Evolutionary conservation across 2,888 invertebrate species (phyloP).

Genomic region (Epirrita christyi): DNA sequence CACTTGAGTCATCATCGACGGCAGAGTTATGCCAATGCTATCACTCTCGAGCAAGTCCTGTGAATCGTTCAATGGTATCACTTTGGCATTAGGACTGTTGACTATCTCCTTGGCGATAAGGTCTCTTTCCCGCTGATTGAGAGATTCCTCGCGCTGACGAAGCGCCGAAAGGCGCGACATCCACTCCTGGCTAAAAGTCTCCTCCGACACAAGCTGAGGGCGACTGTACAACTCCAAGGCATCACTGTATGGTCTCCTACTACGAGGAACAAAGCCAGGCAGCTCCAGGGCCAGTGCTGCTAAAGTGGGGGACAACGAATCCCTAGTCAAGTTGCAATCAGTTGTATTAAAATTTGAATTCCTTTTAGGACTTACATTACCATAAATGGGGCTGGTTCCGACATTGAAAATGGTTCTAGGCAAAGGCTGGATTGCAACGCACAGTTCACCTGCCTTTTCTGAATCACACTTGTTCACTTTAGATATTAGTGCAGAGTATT

Average conservation of each 20-base stretch:
- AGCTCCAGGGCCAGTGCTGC: slow-evolving; percentile 77
- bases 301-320: slow-evolving; percentile 71
- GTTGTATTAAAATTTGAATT: slow-evolving; percentile 43
- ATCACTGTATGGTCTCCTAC: slow-evolving; percentile 62
- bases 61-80: slow-evolving; percentile 55
- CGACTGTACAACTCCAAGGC: slow-evolving; percentile 56
- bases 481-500: slow-evolving; percentile 47
- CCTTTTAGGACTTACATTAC: slow-evolving; percentile 62
- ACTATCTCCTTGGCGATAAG: slow-evolving; percentile 75
- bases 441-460: slow-evolving; percentile 70
- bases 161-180: slow-evolving; percentile 81
- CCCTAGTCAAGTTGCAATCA: slow-evolving; percentile 44
- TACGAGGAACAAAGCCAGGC: slow-evolving; percentile 76
- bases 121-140: slow-evolving; percentile 79
- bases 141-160: slow-evolving; percentile 78
- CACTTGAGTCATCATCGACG: slow-evolving; percentile 59
- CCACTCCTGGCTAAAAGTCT: slow-evolving; percentile 84
- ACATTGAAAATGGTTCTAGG: slow-evolving; percentile 59
- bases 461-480: slow-evolving; percentile 75
- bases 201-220: slow-evolving; percentile 81
- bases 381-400: slow-evolving; percentile 68
- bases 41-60: slow-evolving; percentile 41
- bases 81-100: slow-evolving; percentile 66
- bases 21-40: slow-evolving; percentile 75
- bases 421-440: slow-evolving; percentile 60